Evolutionary conservation across 2,797 vertebrate genomes (phyloP).

Genomic region (Austrolebias charrua): DNA sequence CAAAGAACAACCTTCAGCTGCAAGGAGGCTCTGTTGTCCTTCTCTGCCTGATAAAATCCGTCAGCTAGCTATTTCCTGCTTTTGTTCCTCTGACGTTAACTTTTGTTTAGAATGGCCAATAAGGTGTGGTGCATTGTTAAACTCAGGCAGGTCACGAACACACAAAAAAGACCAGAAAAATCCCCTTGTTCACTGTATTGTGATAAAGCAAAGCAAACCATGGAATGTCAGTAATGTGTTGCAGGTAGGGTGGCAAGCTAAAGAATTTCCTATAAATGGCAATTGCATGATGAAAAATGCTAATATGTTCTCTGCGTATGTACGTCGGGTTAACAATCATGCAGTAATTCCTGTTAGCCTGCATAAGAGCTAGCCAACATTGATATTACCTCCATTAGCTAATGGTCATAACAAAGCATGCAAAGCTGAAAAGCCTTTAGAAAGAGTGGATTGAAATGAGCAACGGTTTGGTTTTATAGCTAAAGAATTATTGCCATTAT

Average conservation of each 20-base stretch:
- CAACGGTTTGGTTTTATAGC: neutral
- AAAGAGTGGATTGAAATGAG: slow-evolving; percentile 9
- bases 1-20: slow-evolving; percentile 31
- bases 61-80: slow-evolving; percentile 55
- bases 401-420: slow-evolving; percentile 7
- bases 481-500: neutral
- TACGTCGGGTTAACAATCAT: neutral
- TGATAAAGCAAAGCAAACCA: neutral
- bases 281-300: neutral
- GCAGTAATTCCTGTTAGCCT: slow-evolving; percentile 1
- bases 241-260: neutral
- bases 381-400: slow-evolving; percentile 17
- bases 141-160: slow-evolving; percentile 1
- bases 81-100: slow-evolving; percentile 60
- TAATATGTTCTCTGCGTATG: neutral
- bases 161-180: slow-evolving; percentile 7
- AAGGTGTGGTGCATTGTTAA: slow-evolving; percentile 40
- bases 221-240: too few species aligned
- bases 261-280: neutral
- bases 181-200: slow-evolving; percentile 16
- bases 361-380: slow-evolving; percentile 1
- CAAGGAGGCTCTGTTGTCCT: slow-evolving; percentile 29
- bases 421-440: slow-evolving; percentile 4
- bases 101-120: slow-evolving; percentile 33
- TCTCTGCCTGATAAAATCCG: slow-evolving; percentile 39